These are phyloP conservation scores for Oenanthe oenanthe DNA, from an alignment of 2,113 vertebrate species.

Conservation along the genomic window DNA sequence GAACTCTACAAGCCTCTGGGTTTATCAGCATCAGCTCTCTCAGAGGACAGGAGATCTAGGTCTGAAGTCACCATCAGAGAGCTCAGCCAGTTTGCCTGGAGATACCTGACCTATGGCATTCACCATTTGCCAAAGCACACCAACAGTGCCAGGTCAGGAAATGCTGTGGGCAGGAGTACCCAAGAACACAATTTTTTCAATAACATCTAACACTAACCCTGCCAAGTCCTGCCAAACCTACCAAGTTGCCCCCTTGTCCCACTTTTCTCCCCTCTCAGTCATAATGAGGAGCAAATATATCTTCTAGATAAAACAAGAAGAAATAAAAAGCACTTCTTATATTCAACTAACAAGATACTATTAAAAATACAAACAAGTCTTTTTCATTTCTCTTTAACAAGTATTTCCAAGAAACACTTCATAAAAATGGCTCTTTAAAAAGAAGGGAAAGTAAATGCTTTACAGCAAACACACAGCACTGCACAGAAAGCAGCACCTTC, in stretches of 20 bases:
- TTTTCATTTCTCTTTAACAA: slow-evolving; percentile 24
- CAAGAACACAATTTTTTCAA: neutral
- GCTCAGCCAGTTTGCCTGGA: neutral
- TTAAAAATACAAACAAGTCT: neutral
- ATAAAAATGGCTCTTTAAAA: slow-evolving; percentile 54
- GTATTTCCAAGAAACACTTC: slow-evolving; percentile 51
- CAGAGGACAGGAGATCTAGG: neutral
- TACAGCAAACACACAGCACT: neutral
- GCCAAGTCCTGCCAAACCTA: neutral
- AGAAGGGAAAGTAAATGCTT: slow-evolving; percentile 22
- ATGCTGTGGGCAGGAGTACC: neutral
- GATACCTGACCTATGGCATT: neutral
- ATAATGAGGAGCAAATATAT: neutral
- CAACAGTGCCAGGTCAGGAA: neutral
- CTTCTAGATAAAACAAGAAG: neutral
- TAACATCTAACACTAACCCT: neutral
- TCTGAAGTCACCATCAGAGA: neutral
- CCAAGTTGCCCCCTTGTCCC: neutral
- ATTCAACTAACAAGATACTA: neutral
- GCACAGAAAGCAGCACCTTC: neutral
- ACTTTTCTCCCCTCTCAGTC: neutral
- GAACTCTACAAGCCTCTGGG: neutral
- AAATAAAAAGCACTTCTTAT: neutral
- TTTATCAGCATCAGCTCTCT: neutral
- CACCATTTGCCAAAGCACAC: rapidly evolving